These are phyloP conservation scores for Sceloporus undulatus DNA, from an alignment of 2,113 vertebrate species.

Conservation along the genomic window DNA sequence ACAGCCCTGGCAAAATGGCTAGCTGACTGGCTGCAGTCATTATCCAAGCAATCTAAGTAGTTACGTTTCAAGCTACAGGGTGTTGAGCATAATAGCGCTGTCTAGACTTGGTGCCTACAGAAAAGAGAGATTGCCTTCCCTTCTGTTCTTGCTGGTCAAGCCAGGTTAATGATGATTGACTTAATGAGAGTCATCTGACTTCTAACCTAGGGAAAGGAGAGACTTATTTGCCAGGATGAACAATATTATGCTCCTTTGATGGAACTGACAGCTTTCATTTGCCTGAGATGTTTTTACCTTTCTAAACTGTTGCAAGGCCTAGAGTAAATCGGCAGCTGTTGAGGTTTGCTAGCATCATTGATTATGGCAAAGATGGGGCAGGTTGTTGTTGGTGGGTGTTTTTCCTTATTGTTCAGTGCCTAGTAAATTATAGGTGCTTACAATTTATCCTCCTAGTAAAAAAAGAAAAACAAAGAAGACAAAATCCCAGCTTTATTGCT, in stretches of 20 bases:
- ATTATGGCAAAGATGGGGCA: conserved; percentile 1
- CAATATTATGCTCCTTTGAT: conserved; percentile 56
- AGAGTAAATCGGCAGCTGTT: conserved; percentile 18
- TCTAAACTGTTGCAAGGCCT: conserved; percentile 28
- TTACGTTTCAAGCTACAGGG: conserved; percentile 63
- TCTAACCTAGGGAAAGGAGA: conserved; percentile 58
- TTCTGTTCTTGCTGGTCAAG: conserved; percentile 60
- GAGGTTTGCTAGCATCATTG: conserved; percentile 10
- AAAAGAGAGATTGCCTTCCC: conserved; percentile 59
- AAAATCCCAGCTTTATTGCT: not conserved
- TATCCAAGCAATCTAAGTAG: conserved; percentile 65
- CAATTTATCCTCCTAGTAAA: not conserved
- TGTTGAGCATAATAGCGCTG: conserved; percentile 58
- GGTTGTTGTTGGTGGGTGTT: not conserved
- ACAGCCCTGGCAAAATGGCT: conserved; percentile 55
- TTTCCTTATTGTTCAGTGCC: not conserved
- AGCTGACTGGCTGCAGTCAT: conserved; percentile 52
- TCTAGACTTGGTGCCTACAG: conserved; percentile 58
- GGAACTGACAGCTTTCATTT: conserved; percentile 53
- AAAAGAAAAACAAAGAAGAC: not conserved
- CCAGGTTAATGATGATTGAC: conserved; percentile 54
- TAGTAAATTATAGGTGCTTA: not conserved
- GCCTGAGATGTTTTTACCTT: conserved; percentile 52
- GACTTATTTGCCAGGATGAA: conserved; percentile 48
- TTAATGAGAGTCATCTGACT: conserved; percentile 58